Conservation (phyloP, 2,888 invertebrate species). For the Mesopsocus fuscifrons region DNA sequence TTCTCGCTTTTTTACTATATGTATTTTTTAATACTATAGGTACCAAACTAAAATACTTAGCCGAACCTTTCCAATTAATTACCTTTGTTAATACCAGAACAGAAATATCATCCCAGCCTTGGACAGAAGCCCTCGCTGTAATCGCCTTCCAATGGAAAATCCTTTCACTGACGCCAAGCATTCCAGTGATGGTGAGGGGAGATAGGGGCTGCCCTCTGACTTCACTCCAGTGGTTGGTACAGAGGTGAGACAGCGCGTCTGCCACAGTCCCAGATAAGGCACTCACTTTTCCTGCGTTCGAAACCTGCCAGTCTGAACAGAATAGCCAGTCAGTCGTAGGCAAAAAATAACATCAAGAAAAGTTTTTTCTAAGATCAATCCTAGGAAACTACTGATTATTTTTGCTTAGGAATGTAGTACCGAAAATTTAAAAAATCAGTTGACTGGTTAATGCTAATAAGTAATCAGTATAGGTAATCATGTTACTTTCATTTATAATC, state of each 20-base stretch:
- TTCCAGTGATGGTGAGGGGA: slow-evolving; percentile 32
- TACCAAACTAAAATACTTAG: no score
- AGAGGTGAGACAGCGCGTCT: slow-evolving; percentile 31
- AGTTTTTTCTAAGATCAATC: no score
- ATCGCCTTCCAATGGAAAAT: slow-evolving; percentile 54
- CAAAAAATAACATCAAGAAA: slow-evolving; percentile 1
- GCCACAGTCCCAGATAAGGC: slow-evolving; percentile 24
- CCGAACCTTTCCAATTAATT: slow-evolving; percentile 16
- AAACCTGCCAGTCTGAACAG: slow-evolving; percentile 37
- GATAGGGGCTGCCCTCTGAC: slow-evolving; percentile 33
- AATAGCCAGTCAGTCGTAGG: slow-evolving; percentile 7
- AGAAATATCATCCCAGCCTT: slow-evolving; percentile 42
- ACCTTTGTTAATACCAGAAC: slow-evolving; percentile 41
- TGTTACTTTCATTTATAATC: no score
- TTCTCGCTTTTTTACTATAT: no score
- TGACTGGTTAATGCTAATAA: no score
- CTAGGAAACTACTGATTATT: no score
- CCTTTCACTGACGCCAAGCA: slow-evolving; percentile 32
- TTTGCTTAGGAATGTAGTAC: no score
- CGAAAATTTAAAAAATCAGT: no score
- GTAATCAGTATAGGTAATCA: no score
- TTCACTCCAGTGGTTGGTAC: slow-evolving; percentile 32
- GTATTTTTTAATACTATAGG: no score
- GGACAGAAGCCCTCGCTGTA: slow-evolving; percentile 35
- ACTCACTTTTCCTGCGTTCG: slow-evolving; percentile 25